A percentile compares a stretch with the other conserved stretches of the same genome.
These are phyloP conservation scores for Actinia tenebrosa DNA, from an alignment of 64 coral and sea anemone genomes.

Conservation along the genomic window DNA sequence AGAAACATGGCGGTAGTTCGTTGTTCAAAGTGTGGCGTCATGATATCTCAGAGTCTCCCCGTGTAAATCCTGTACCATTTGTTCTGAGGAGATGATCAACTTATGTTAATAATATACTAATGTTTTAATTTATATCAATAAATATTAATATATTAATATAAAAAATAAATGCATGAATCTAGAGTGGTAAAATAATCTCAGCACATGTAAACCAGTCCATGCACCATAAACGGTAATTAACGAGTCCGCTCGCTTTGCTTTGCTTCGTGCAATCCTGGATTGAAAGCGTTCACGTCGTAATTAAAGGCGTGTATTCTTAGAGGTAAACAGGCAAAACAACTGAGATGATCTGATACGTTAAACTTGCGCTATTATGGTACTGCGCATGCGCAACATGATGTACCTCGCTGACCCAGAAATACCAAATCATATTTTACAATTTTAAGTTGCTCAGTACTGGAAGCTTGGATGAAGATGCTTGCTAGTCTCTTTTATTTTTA, in stretches of 20 bases:
- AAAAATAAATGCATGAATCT: not conserved
- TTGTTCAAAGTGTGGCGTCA: not conserved
- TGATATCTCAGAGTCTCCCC: not conserved
- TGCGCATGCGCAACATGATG: slow-evolving; percentile 10
- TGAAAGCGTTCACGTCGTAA: not conserved
- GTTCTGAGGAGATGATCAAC: slow-evolving; percentile 5
- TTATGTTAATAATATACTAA: not conserved
- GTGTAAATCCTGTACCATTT: not conserved
- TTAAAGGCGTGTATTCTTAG: not conserved
- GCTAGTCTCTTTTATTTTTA: not conserved
- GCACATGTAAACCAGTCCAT: not conserved
- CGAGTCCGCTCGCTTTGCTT: not conserved
- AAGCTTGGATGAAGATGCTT: not conserved
- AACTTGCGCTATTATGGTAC: not conserved
- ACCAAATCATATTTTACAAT: not conserved
- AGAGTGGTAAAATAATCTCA: not conserved
- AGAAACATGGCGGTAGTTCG: not conserved
- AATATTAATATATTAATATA: not conserved
- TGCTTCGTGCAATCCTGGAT: not conserved
- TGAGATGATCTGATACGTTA: not conserved
- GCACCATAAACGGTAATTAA: not conserved
- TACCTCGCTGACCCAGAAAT: slow-evolving; percentile 11
- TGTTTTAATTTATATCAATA: not conserved
- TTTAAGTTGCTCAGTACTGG: not conserved
- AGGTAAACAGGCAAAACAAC: not conserved